Percentiles rank a stretch among this genome's conserved stretches.
Evolutionary conservation across 1,140 invertebrate genomes (phyloP).

Genomic region (Cherax destructor): DNA sequence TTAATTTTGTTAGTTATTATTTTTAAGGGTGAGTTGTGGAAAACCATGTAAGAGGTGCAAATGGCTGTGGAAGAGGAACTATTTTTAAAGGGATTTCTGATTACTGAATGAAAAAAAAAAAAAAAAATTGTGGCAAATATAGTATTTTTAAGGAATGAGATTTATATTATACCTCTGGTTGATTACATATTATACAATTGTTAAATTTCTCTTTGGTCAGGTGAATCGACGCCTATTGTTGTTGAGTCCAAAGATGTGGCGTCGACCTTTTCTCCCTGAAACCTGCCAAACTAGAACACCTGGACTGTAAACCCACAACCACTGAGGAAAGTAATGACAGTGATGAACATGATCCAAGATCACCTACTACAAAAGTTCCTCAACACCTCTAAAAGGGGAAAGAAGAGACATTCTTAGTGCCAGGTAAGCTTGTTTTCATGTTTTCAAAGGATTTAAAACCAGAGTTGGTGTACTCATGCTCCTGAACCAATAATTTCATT

Average conservation of each 20-base stretch:
- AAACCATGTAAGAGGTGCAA: no score
- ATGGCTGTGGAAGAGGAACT: no score
- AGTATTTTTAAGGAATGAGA: background rate
- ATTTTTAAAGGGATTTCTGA: background rate
- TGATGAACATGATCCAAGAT: constrained; percentile 31
- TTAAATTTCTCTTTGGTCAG: background rate
- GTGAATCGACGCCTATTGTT: constrained; percentile 26
- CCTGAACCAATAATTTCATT: no score
- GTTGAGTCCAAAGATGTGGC: constrained; percentile 16
- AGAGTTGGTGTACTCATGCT: no score
- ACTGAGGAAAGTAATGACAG: background rate
- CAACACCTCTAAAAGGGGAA: constrained; percentile 13
- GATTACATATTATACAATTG: background rate
- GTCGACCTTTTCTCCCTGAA: constrained; percentile 23
- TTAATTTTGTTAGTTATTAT: no score
- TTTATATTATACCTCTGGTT: background rate
- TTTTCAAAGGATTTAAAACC: no score
- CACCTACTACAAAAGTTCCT: constrained; percentile 41
- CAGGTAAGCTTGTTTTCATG: no score
- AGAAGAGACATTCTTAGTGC: no score
- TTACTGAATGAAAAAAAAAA: background rate
- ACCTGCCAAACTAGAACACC: constrained; percentile 29
- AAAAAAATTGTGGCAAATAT: background rate
- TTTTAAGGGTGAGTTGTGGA: no score
- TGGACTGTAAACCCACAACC: constrained; percentile 1